phyloP scores from a whole-genome alignment of 1,140 invertebrate genomes.

The Tyrophagus putrescentiae region DNA sequence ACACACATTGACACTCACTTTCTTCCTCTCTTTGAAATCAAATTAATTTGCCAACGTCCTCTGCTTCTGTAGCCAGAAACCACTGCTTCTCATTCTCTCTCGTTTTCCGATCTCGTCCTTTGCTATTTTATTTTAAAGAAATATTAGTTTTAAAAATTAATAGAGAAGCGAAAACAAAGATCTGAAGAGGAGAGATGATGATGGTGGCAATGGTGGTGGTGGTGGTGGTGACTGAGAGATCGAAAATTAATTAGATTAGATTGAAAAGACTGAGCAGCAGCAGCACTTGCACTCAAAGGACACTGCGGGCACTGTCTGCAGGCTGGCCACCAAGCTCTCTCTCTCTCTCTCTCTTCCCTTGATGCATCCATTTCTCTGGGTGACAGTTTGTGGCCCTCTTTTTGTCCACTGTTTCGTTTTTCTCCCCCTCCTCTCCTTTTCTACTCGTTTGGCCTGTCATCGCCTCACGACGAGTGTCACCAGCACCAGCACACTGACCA shows the following conservation, averaged over 20 bases:
- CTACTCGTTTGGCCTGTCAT: no score
- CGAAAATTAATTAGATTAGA: conserved; percentile 15
- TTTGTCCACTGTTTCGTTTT: not conserved
- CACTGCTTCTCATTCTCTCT: not conserved
- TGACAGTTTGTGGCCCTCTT: not conserved
- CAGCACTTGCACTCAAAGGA: not conserved
- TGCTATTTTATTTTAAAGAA: conserved; percentile 11
- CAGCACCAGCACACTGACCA: no score
- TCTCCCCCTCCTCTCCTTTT: no score
- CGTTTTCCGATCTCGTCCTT: not conserved
- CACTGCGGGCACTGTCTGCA: not conserved
- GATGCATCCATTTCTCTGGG: not conserved
- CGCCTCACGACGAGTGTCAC: no score
- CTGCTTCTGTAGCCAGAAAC: no score
- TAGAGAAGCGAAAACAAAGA: not conserved
- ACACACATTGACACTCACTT: not conserved
- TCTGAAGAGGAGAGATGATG: no score
- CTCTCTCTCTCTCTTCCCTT: not conserved
- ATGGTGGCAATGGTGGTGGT: no score
- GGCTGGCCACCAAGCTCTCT: no score
- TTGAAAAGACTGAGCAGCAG: not conserved
- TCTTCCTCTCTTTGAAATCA: not conserved
- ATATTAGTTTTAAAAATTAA: conserved; percentile 16
- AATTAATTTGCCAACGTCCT: not conserved
- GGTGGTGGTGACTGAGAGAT: no score